These are phyloP conservation scores for Acrobasis repandana DNA, from an alignment of 2,888 invertebrate genomes.

Conservation along the genomic window DNA sequence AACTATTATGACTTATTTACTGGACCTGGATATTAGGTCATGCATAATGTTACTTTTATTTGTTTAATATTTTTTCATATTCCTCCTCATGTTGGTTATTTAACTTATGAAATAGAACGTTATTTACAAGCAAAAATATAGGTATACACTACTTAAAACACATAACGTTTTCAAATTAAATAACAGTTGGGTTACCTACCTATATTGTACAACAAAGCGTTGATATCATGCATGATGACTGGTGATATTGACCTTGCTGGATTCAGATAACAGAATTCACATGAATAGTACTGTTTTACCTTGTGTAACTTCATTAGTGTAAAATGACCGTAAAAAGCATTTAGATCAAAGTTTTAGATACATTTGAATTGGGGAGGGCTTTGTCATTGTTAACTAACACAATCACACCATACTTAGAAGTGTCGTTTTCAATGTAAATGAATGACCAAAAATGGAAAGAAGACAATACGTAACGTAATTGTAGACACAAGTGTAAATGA, in stretches of 20 bases:
- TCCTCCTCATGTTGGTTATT: no score
- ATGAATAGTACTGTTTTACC: conserved; percentile 16
- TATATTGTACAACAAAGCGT: neutral
- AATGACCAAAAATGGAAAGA: neutral
- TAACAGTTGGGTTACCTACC: neutral
- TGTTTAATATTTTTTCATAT: no score
- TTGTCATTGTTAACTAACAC: neutral
- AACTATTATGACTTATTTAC: no score
- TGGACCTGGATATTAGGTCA: no score
- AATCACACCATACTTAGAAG: neutral
- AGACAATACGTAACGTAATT: conserved; percentile 3
- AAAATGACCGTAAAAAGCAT: conserved; percentile 12
- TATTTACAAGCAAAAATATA: no score
- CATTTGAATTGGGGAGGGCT: neutral
- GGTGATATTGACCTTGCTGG: conserved; percentile 11
- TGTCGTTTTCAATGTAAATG: neutral
- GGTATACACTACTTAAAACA: no score
- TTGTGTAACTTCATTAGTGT: conserved; percentile 13
- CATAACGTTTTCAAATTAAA: no score
- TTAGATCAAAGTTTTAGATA: conserved; percentile 10
- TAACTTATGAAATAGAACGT: no score
- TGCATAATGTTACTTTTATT: no score
- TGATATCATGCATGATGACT: neutral
- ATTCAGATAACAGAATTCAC: conserved; percentile 7
- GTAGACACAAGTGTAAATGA: conserved; percentile 4